Base-by-base conservation (phyloP, 2,797 vertebrate species). In the Octomys mimax region DNA sequence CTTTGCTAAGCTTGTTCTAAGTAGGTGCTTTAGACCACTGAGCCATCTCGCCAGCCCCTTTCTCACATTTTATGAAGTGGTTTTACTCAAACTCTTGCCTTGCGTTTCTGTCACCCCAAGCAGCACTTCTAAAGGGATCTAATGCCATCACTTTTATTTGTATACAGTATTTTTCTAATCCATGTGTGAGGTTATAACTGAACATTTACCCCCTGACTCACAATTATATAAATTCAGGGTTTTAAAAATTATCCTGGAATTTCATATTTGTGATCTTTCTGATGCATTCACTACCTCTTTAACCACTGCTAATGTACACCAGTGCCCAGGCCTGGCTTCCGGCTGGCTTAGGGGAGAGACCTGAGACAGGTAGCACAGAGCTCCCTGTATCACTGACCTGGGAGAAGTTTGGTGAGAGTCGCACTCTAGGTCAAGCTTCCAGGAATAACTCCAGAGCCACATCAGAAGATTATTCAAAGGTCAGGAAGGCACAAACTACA, bases 391-490 rank as follows among this genome's bases (percentile, higher is more conserved):
- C 92, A 64, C 64, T 39, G 5, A 82, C 5, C 33, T n/a, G n/a
- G 19, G 31, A 68, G 24, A 52, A 14, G 24, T 75, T 64, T 82
- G 92, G 49, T 82, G 88, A 94, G 94, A 80, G 81, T 70, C 13
- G 19, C 21, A 81, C 64, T 66, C 36, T n/a, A 89, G 75, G 54
- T 79, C 78, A 36, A 75, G 62, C 39, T 80, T 86, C 75, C 31
- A 89, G 83, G 66, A 84, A 49, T 54, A 80, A 79, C 89, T 92
- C 49, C 68, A 89, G 91, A 95, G 64, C 87, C 82, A 75, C 68
- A 80, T 26, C 24, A 59, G 49, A 89, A 16, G 64, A 94, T 19
- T 28, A 24, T 12, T 57, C 49, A 21, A 70, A 88, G 26, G 78
- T 87, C 18, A 83, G 52, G 19, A 86, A 70, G 33, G 22, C 49